Evolutionary conservation across 1,140 invertebrate species (phyloP).

Genomic region (Caenorhabditis brenneri): DNA sequence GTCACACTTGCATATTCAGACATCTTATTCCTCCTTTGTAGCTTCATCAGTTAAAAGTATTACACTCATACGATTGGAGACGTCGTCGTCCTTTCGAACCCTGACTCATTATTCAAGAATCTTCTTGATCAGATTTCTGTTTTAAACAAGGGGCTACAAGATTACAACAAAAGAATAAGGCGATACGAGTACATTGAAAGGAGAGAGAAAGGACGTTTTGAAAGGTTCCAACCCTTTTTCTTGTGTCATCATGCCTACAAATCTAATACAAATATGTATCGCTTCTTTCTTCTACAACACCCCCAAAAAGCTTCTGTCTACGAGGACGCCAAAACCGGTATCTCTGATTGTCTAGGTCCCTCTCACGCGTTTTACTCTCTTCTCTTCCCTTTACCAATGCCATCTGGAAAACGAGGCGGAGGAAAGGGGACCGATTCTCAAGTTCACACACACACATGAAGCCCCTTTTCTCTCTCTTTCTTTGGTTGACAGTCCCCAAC

Average conservation of each 20-base stretch:
- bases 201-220: neutral
- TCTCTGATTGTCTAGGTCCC: neutral
- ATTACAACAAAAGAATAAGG: neutral
- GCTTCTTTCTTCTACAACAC: conserved; percentile 10
- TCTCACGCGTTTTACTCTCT: neutral
- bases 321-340: conserved; percentile 23
- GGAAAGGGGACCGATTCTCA: neutral
- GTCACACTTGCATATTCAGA: conserved; percentile 1
- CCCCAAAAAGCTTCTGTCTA: conserved; percentile 34
- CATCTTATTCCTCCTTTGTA: neutral
- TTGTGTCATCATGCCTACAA: conserved; percentile 10
- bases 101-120: conserved; percentile 30
- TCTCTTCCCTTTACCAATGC: conserved; percentile 20
- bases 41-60: neutral
- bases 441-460: conserved; percentile 29
- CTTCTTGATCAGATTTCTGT: conserved; percentile 7
- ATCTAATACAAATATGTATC: conserved; percentile 44
- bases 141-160: neutral
- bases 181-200: neutral
- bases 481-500: conserved; percentile 14
- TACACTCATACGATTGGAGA: neutral
- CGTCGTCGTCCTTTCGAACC: neutral
- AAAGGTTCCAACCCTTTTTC: neutral
- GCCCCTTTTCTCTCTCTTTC: neutral
- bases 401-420: conserved; percentile 42